Base-by-base conservation (phyloP, 92 coral and sea anemone genomes). In the Zoanthus sansibaricus region DNA sequence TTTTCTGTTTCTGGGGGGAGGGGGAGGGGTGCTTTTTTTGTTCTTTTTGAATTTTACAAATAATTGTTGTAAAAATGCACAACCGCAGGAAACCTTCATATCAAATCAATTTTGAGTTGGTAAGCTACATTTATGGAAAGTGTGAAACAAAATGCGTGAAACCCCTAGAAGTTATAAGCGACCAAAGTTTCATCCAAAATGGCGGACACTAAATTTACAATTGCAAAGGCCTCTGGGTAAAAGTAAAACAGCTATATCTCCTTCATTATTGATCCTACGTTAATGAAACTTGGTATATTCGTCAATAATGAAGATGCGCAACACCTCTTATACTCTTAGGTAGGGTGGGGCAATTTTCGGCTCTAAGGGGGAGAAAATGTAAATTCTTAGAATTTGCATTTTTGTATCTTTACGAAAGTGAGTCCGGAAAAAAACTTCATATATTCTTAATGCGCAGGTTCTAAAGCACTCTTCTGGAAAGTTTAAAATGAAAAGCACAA, bases 171-270 rank as follows among this genome's bases (percentile, higher is more conserved):
- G 9, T 31, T 30, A 32, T 71, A 71, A 33, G 75, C 75, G 75
- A 71, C 32, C 47, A 30, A 71, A 71, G 47, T 71, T 71, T 71
- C 75, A 71, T 71, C 75, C 47, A 71, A 71, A 17, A 71, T 71
- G 75, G 75, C 75, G 48, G 75, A 71, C 75, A 71, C 3, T 7
- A 32, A 33, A 71, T 71, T 71, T 71, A 17, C 12, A 49, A 48
- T 71, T 32, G 75, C 75, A 71, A 33, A 71, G 51, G 4, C 46
- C 12, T 71, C 75, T 71, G 75, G 75, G 75, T 71, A 71, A 71
- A 71, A 71, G 75, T 32, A 71, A 71, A 71, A 71, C 75, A 30
- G 75, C 75, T 33, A 71, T 71, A 71, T 71, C 75, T 71, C 75
- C 75, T 71, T 71, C 9, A 31, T 32, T 71, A 71, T 71, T 71